Percentiles rank a stretch among this genome's conserved stretches.
Conservation (phyloP, 2,888 invertebrate species). For the Amorpha juglandis region DNA sequence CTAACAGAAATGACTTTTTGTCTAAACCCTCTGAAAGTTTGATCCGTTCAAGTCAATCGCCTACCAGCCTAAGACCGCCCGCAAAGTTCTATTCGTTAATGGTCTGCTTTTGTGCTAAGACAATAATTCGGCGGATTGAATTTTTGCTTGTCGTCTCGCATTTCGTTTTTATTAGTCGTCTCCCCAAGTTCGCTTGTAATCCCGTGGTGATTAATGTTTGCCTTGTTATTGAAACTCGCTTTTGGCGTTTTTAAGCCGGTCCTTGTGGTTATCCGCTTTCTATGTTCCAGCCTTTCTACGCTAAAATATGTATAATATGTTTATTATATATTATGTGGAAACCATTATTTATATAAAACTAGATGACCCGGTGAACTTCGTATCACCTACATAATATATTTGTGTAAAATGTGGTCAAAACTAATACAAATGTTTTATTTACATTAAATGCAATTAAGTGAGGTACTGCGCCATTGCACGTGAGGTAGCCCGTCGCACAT, state of each 20-base stretch:
- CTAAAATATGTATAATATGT: neutral
- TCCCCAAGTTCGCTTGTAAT: constrained; percentile 57
- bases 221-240: constrained; percentile 46
- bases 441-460: no score
- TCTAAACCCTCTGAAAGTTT: no score
- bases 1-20: no score
- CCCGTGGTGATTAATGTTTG: constrained; percentile 68
- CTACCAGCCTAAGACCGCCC: constrained; percentile 59
- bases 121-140: constrained; percentile 64
- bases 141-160: constrained; percentile 66
- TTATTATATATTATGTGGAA: no score
- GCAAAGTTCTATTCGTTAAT: constrained; percentile 66
- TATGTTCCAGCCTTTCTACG: constrained; percentile 21
- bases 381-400: no score
- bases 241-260: constrained; percentile 20
- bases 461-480: no score
- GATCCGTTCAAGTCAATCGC: constrained; percentile 23
- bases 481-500: no score
- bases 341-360: no score
- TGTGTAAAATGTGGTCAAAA: no score
- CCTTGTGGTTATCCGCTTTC: constrained; percentile 5
- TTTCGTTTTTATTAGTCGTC: constrained; percentile 59
- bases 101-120: constrained; percentile 70
- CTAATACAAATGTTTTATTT: no score
- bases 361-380: no score